Base-by-base conservation (phyloP, 2,797 vertebrate species). In the Chrysocyon brachyurus region DNA sequence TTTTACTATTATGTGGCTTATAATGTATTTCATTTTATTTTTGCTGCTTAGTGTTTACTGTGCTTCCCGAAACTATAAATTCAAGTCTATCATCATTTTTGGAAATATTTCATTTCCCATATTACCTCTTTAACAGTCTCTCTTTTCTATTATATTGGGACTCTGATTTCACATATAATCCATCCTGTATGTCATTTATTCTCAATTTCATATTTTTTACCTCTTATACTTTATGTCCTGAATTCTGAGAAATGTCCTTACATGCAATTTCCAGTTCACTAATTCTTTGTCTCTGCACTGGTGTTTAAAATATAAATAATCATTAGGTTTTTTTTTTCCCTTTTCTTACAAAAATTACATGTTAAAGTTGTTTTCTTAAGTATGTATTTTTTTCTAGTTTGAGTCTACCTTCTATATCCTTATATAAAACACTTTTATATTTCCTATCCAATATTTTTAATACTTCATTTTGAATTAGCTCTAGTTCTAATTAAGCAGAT, bases 11-110 rank as follows among this genome's bases (percentile, higher is more conserved):
- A 54, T 40, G 11, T 75, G 36, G 5, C 15, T 92, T 28, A 77
- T 0, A 49, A 46, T 3, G 26, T 4, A 54, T 78, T 64, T 49
- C 33, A 84, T 17, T 96, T 49, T 96, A 75, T 96, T 96, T 97
- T 57, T n/a, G 6, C 6, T 82, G 85, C 5, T 89, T 81, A 21
- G 16, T 46, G 16, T 49, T 54, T 64, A 33, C n/a, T 84, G 12
- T 57, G 4, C 15, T 89, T 70, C 22, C 19, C 40, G 10, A 90
- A 83, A 90, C 3, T 68, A 12, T 49, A n/a, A 64, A 63, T 66
- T 73, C 52, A 84, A 64, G 19, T 36, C 1, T 59, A 83, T 33
- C 17, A 28, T 84, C 7, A 54, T 89, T 77, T 68, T 3, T 64
- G 31, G n/a, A 75, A 59, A 59, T 2, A 59, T 36, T 15, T 81